Base-by-base conservation (phyloP, 2,888 invertebrate species). In the Campoplex capitator region DNA sequence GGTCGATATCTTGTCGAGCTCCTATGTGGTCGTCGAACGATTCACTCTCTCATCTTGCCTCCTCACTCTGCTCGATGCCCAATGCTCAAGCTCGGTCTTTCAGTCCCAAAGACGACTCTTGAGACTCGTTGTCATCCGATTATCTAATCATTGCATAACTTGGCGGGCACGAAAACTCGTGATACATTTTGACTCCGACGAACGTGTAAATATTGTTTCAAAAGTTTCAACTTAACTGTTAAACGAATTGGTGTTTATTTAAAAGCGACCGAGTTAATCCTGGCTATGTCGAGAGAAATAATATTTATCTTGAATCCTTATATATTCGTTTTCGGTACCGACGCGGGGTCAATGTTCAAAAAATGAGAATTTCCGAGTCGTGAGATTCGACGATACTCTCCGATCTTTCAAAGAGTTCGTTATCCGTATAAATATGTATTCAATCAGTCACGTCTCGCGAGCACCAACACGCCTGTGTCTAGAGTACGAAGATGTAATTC, bases 391-490 rank as follows among this genome's bases (percentile, higher is more conserved):
- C 2, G 42, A 45, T 13, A 35, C 11, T 56, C n/a, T 45, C 18
- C 7, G 68, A 65, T 78, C 28, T 56, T 18, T 56, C 13, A 32
- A 56, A 42, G 56, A 38, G 70, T 56, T 70, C 68, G 68, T 79
- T 77, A 77, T 77, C 68, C n/a, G 35, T 35, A 38, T 48, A 77
- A 68, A 79, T 56, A 74, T 67, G 16, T 23, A 65, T 35, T 77
- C 70, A 28, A 56, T 76, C 54, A 58, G 56, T 82, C 82, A 48
- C 28, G 48, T 45, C 28, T 28, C 23, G n/a, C 8, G 38, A 9
- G 28, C 35, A 8, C 38, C 23, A 23, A 23, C 38, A 4, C 62
- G 48, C 7, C 4, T n/a, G n/a, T n/a, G n/a, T 18, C 1, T n/a
- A 51, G 18, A 51, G n/a, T 18, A 51, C 7, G n/a, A 51, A 18